Evolutionary conservation across 2,797 vertebrate genomes (phyloP).

Genomic region (Picus viridis): DNA sequence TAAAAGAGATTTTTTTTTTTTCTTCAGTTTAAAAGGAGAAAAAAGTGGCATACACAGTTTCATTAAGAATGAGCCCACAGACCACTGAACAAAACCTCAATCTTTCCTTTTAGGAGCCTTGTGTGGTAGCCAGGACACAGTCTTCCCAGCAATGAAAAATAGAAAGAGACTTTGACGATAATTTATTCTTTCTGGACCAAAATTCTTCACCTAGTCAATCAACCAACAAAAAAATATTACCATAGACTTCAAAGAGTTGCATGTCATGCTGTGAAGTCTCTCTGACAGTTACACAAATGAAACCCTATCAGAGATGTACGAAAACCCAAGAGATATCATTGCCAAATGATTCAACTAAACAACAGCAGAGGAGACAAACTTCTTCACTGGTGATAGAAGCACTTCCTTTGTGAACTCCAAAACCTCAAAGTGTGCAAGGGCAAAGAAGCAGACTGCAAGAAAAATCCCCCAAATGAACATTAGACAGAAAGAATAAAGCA

Average conservation of each 20-base stretch:
- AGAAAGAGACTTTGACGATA: not conserved
- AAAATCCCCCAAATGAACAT: not conserved
- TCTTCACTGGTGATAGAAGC: not conserved
- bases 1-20: not conserved
- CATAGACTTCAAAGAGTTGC: not conserved
- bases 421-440: not conserved
- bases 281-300: not conserved
- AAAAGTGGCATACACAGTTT: not conserved
- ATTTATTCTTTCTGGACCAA: not conserved
- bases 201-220: not conserved
- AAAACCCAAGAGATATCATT: not conserved
- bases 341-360: not conserved
- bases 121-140: not conserved
- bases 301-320: not conserved
- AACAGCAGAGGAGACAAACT: not conserved
- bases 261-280: not conserved
- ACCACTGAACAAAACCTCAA: not conserved
- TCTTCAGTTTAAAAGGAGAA: not conserved
- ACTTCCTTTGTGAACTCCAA: not conserved
- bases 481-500: not conserved
- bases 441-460: not conserved
- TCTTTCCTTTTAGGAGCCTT: not conserved
- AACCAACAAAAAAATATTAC: not conserved
- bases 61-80: not conserved
- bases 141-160: not conserved